Conservation (phyloP, 2,797 vertebrate species). For the Urosaurus nigricauda region DNA sequence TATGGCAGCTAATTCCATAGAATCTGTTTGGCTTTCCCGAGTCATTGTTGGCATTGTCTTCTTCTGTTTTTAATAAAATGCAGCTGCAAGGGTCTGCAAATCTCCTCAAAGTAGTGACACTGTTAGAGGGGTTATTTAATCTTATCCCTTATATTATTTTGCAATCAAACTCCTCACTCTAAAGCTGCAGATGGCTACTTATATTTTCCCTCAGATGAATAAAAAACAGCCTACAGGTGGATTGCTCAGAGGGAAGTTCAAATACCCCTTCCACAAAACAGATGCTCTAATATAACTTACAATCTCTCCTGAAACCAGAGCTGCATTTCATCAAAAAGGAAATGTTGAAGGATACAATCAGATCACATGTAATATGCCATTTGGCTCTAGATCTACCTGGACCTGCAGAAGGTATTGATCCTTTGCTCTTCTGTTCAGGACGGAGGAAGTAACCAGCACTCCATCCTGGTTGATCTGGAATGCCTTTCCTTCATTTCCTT, state of each 20-base stretch:
- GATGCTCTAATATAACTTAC: neutral
- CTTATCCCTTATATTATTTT: neutral
- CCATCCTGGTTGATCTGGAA: conserved; percentile 92
- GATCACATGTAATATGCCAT: neutral
- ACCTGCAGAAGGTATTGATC: conserved; percentile 91
- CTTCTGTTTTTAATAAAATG: neutral
- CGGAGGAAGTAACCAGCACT: conserved; percentile 85
- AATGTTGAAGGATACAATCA: neutral
- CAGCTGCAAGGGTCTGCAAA: neutral
- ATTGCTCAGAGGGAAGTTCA: neutral
- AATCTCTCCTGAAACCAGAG: conserved; percentile 19
- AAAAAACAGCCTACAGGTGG: neutral
- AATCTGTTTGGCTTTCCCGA: neutral
- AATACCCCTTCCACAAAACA: neutral
- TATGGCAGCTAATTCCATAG: neutral
- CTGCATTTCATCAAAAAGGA: neutral
- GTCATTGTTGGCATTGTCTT: neutral
- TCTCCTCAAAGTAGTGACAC: neutral
- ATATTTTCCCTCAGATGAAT: neutral
- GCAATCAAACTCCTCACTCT: neutral
- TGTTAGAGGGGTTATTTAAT: neutral
- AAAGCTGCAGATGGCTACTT: neutral
- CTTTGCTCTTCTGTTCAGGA: conserved; percentile 83
- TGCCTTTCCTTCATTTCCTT: conserved; percentile 87
- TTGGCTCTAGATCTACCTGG: conserved; percentile 81